A percentile compares a stretch with the other conserved stretches of the same genome.
phyloP scores from a whole-genome alignment of 2,797 vertebrate genomes.

The Danionella dracula region DNA sequence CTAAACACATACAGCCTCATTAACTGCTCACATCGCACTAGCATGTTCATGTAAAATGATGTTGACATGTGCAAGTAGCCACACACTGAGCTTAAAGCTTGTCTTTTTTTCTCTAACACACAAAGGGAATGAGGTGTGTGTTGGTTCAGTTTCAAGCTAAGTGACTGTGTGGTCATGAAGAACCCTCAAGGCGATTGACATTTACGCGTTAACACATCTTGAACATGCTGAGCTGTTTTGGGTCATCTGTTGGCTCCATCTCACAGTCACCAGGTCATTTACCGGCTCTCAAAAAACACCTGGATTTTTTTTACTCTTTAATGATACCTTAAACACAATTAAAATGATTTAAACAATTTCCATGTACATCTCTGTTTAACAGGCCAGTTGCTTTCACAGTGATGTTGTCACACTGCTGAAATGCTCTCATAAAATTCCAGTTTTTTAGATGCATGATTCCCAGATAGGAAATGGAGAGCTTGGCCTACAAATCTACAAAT shows the following conservation, averaged over 20 bases:
- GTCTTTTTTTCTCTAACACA: conserved; percentile 11
- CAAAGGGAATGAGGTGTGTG: conserved; percentile 40
- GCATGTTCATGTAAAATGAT: conserved; percentile 22
- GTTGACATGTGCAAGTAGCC: conserved; percentile 29
- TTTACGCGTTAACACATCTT: conserved; percentile 60
- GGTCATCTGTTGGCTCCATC: conserved; percentile 48
- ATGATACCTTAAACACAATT: too few relatives aligned
- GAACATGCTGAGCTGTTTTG: conserved; percentile 51
- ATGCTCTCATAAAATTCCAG: too few relatives aligned
- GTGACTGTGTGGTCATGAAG: conserved; percentile 59
- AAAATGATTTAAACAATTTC: too few relatives aligned
- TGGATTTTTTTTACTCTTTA: too few relatives aligned
- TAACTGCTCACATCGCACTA: conserved; percentile 7
- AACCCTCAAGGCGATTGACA: conserved; percentile 59
- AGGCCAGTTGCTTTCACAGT: too few relatives aligned
- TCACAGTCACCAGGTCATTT: not conserved
- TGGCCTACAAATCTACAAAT: too few relatives aligned
- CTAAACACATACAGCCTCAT: conserved; percentile 1
- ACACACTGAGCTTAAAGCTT: conserved; percentile 31
- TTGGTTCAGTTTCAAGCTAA: conserved; percentile 47
- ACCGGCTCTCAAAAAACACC: too few relatives aligned
- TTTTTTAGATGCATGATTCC: too few relatives aligned
- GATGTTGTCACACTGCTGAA: too few relatives aligned
- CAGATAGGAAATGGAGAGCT: too few relatives aligned
- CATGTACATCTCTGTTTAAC: too few relatives aligned